Evolutionary conservation across 2,113 vertebrate species (phyloP).

Genomic region (Campylomormyrus tamandua): DNA sequence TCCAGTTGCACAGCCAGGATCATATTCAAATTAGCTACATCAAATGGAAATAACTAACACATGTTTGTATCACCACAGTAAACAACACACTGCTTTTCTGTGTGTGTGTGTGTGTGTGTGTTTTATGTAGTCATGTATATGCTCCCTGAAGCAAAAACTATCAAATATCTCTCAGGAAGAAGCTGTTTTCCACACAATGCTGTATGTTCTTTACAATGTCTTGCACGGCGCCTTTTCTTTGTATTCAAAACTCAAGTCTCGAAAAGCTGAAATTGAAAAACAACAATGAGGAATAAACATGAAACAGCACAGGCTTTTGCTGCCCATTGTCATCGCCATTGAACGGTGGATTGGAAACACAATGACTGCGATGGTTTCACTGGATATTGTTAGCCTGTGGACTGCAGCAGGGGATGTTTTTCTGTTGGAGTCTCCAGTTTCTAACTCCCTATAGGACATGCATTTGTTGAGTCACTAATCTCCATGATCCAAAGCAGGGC

Average conservation of each 20-base stretch:
- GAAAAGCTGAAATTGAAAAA: neutral
- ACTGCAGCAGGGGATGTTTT: neutral
- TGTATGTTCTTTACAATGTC: neutral
- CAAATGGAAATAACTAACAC: constrained; percentile 18
- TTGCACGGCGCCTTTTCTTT: neutral
- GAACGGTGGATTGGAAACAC: neutral
- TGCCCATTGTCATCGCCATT: neutral
- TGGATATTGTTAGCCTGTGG: neutral
- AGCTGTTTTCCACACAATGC: neutral
- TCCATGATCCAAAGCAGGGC: constrained; percentile 4
- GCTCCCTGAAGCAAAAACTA: neutral
- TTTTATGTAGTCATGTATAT: neutral
- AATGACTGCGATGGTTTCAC: neutral
- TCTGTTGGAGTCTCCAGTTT: neutral
- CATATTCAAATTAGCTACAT: constrained; percentile 18
- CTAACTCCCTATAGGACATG: constrained; percentile 1
- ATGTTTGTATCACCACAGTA: neutral
- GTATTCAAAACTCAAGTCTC: neutral
- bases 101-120: neutral
- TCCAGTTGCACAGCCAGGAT: neutral
- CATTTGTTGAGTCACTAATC: neutral
- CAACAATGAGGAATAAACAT: neutral
- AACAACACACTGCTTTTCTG: neutral
- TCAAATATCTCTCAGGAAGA: neutral
- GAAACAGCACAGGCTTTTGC: neutral